Evolutionary conservation across 23 tunicate species (phyloP).

Genomic region (Ciona savignyi): DNA sequence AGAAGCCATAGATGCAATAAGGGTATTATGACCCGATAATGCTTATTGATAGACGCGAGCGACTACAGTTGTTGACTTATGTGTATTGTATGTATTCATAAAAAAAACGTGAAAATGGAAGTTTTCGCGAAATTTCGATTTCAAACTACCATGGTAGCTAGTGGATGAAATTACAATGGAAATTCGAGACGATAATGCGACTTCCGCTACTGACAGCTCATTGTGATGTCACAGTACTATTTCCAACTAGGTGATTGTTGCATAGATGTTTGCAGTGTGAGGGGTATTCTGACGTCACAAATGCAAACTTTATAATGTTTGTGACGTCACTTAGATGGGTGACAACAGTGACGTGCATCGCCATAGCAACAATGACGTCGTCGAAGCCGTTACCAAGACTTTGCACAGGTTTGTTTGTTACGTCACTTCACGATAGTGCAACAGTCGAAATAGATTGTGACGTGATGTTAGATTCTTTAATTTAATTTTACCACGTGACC

Average conservation of each 20-base stretch:
- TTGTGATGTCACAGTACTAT: not conserved
- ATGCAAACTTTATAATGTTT: constrained; percentile 16
- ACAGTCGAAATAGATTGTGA: no score
- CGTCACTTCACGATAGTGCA: no score
- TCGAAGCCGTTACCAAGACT: constrained; percentile 25
- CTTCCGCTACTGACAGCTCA: not conserved
- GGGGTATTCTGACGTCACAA: not conserved
- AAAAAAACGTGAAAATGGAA: not conserved
- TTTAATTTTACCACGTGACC: no score
- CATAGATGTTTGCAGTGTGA: no score
- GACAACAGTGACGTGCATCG: constrained; percentile 18
- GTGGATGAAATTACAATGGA: not conserved
- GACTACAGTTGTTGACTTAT: no score
- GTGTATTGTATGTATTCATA: no score
- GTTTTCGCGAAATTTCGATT: not conserved
- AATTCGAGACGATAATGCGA: not conserved
- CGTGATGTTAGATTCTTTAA: no score
- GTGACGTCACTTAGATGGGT: constrained; percentile 34
- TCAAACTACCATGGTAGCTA: not conserved
- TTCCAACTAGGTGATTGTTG: no score
- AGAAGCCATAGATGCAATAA: no score
- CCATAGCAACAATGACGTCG: constrained; percentile 29
- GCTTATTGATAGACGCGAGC: no score
- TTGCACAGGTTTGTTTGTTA: constrained; percentile 47
- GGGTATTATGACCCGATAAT: no score